Evolutionary conservation across 2,888 invertebrate genomes (phyloP).

Genomic region (Rhimphoctona megacephalus): DNA sequence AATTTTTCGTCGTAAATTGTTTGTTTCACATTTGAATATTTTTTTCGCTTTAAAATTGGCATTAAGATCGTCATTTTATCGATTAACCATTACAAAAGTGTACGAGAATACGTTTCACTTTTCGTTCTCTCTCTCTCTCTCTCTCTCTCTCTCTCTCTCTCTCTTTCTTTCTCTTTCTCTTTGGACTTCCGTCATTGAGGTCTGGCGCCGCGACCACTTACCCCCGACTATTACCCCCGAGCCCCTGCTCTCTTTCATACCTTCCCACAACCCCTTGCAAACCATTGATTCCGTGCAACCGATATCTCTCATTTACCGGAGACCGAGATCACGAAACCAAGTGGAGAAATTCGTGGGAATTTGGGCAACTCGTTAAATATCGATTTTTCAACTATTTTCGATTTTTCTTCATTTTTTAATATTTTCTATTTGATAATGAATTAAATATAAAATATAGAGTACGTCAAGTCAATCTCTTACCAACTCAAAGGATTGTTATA

Average conservation of each 20-base stretch:
- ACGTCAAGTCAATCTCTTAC: too few relatives aligned
- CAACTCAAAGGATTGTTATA: too few relatives aligned
- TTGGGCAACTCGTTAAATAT: not conserved
- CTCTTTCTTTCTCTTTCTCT: not conserved
- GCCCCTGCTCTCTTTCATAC: conserved; percentile 43
- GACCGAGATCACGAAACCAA: not conserved
- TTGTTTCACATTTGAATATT: conserved; percentile 1
- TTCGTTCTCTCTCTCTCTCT: conserved; percentile 1
- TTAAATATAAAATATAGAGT: not conserved
- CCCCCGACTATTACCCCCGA: conserved; percentile 49
- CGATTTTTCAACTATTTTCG: not conserved
- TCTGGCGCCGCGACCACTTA: conserved; percentile 42
- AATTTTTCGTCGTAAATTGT: not conserved
- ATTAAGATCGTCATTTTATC: conserved; percentile 66
- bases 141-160: not conserved
- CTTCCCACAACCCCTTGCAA: conserved; percentile 26
- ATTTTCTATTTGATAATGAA: not conserved
- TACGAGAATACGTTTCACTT: conserved; percentile 13
- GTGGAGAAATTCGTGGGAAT: conserved; percentile 13
- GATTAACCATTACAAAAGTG: conserved; percentile 69
- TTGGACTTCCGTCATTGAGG: conserved; percentile 56
- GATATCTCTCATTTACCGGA: conserved; percentile 54
- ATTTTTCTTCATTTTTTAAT: not conserved
- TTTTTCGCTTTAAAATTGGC: conserved; percentile 61
- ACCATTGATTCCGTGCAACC: conserved; percentile 42